phyloP scores from a whole-genome alignment of 2,113 vertebrate species.

The Equus przewalskii region DNA sequence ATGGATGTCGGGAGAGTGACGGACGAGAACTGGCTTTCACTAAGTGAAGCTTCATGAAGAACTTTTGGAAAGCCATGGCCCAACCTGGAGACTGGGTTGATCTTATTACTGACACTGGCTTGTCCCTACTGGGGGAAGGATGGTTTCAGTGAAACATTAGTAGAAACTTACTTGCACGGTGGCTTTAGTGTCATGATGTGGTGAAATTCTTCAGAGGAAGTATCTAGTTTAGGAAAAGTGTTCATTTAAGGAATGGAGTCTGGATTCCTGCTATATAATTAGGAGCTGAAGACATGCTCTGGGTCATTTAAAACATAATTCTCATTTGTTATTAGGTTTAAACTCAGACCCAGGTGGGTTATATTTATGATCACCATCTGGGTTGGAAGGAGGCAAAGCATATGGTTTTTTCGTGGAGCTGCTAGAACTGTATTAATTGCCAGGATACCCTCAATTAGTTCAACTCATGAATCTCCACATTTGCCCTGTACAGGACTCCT shows the following conservation, averaged over 20 bases:
- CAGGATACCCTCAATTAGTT: conserved; percentile 58
- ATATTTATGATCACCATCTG: conserved; percentile 55
- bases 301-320: conserved; percentile 64
- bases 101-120: not conserved
- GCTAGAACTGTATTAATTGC: conserved; percentile 31
- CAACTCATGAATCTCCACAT: not conserved
- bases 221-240: not conserved
- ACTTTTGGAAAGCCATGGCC: not conserved
- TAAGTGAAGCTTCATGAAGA: not conserved
- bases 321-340: conserved; percentile 52
- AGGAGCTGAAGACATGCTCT: not conserved
- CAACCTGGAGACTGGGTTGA: rapidly evolving
- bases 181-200: not conserved
- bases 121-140: too few species aligned
- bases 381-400: conserved; percentile 17
- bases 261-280: conserved; percentile 23
- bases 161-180: not conserved
- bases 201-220: not conserved
- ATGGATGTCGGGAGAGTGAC: rapidly evolving
- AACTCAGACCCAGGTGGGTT: not conserved
- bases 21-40: not conserved
- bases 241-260: not conserved
- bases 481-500: not conserved
- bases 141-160: not conserved
- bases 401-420: not conserved